Conservation (phyloP, 2,888 invertebrate genomes). For the Tanytarsus gracilentus region DNA sequence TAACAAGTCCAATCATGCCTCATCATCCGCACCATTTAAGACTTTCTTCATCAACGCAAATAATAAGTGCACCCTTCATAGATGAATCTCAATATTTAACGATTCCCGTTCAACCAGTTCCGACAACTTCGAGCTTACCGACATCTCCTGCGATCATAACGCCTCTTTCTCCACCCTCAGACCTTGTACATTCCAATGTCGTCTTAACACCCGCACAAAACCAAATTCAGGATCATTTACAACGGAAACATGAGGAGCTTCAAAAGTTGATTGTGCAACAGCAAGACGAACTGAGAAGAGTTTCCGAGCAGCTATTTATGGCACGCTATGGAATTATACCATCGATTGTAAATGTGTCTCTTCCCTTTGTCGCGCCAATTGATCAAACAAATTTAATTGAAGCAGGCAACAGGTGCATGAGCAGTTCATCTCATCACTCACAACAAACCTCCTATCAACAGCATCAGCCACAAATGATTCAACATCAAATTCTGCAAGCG, state of each 20-base stretch:
- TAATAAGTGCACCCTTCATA: conserved; percentile 40
- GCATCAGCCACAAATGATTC: conserved; percentile 5
- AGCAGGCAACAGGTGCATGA: neutral
- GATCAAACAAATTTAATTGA: conserved; percentile 18
- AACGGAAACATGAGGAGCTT: conserved; percentile 75
- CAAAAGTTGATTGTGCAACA: conserved; percentile 77
- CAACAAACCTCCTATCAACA: neutral
- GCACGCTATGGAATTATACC: conserved; percentile 65
- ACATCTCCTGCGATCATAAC: conserved; percentile 42
- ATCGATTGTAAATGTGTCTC: conserved; percentile 35
- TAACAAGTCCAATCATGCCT: neutral
- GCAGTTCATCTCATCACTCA: neutral
- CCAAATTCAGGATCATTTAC: conserved; percentile 61
- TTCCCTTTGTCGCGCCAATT: conserved; percentile 29
- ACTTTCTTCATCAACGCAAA: conserved; percentile 31
- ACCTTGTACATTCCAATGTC: conserved; percentile 38
- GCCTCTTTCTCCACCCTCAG: conserved; percentile 36
- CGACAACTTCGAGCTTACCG: conserved; percentile 43
- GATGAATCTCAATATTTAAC: conserved; percentile 48
- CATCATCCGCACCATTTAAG: conserved; percentile 13
- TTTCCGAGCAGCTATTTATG: conserved; percentile 78
- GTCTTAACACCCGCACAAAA: conserved; percentile 50
- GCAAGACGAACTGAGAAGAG: conserved; percentile 73
- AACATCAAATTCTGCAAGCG: conserved; percentile 10
- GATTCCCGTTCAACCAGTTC: conserved; percentile 50